Percentiles rank a stretch among this genome's conserved stretches.
phyloP scores from a whole-genome alignment of 2,888 invertebrate species.

The Liopterus haemorrhoidalis region DNA sequence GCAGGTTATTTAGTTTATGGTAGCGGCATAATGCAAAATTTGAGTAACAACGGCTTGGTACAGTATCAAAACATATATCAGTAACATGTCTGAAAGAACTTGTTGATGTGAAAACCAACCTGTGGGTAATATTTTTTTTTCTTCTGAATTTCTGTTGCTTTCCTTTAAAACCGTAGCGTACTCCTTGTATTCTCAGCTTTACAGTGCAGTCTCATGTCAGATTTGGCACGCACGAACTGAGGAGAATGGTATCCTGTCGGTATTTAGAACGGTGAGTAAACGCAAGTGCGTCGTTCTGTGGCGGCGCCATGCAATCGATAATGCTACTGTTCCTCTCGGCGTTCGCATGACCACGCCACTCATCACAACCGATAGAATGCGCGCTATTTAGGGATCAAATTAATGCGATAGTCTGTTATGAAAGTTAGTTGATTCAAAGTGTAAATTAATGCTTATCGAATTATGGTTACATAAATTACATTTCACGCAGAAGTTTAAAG shows the following conservation, averaged over 20 bases:
- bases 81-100: no score
- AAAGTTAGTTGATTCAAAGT: slow-evolving; percentile 17
- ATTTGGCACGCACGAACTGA: not conserved
- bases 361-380: slow-evolving; percentile 2
- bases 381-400: slow-evolving; percentile 14
- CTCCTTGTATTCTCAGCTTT: not conserved
- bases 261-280: not conserved
- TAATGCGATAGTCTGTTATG: slow-evolving; percentile 20
- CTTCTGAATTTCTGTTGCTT: not conserved
- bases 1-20: no score
- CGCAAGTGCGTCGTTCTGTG: slow-evolving; percentile 2
- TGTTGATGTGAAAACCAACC: no score
- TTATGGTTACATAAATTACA: slow-evolving; percentile 18
- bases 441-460: slow-evolving; percentile 22
- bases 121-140: no score
- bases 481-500: no score
- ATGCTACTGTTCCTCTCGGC: slow-evolving; percentile 4
- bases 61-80: no score
- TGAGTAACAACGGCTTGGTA: no score
- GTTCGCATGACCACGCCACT: slow-evolving; percentile 5
- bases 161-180: not conserved
- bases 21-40: no score
- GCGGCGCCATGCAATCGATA: slow-evolving; percentile 2
- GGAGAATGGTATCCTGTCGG: not conserved
- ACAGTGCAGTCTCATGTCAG: not conserved